Base-by-base conservation (phyloP, 1,140 invertebrate species). In the Leptopilina clavipes region DNA sequence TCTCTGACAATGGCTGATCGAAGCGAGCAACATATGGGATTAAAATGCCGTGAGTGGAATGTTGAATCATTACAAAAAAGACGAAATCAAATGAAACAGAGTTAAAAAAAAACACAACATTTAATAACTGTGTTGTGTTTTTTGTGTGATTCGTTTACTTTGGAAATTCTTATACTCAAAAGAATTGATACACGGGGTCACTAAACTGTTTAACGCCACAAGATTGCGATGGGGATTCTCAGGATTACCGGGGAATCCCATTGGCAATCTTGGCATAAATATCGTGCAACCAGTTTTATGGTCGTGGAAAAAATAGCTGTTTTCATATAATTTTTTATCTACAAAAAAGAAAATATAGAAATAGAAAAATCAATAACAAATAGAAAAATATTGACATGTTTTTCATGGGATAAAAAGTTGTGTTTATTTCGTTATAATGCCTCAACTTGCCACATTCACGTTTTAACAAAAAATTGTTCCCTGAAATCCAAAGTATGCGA, bases 1-100 rank as follows among this genome's bases (percentile, higher is more conserved):
- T 65, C 59, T 65, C 59, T 65, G 59, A 65, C 59, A 65, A 65
- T 65, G 59, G 59, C 59, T 65, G 59, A 65, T 65, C 59, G 59
- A 65, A 65, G 59, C 25, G 48, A 52, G 48, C n/a, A 40, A 31
- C 25, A 25, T 22, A 59, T 59, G 17, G 19, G 59, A 65, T 65
- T 31, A 31, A 65, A 65, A 65, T 65, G 10, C 19, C 22, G 59
- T 65, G 59, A 31, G 22, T 65, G 19, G 59, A 65, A 65, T 65
- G 22, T 65, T 22, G 25, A 65, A 37, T 25, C 12, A 31, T 22
- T n/a, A 12, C 7, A 14, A 11, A 65, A 65, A 65, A 65, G 12
- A 65, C 22, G 1, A 65, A n/a, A 65, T 40, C 37, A 40, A 65
- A 10, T n/a, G n/a, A 65, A 10, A 14, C 31, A 37, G 1, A 65